Percentiles rank a stretch among this genome's conserved stretches.
phyloP scores from a whole-genome alignment of 2,888 invertebrate species.

The Escarpia spicata region DNA sequence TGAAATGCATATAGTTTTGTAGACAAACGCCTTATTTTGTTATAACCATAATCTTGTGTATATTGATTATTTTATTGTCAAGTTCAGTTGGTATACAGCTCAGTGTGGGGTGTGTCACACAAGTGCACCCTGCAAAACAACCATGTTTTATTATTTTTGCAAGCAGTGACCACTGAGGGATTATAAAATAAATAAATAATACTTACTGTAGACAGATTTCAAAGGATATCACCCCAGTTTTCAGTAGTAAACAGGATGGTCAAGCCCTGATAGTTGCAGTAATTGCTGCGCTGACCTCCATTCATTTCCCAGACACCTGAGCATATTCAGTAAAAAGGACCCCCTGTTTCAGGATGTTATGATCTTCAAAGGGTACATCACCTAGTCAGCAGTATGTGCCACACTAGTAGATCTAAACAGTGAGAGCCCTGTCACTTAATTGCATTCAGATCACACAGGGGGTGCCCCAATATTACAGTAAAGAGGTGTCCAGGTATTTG shows the following conservation, averaged over 20 bases:
- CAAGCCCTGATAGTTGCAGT: background rate
- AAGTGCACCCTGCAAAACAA: background rate
- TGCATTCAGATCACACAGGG: background rate
- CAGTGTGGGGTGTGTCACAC: background rate
- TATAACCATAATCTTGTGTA: background rate
- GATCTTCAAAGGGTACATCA: background rate
- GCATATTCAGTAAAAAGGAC: background rate
- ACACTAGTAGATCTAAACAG: background rate
- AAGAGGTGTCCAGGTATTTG: too few species aligned
- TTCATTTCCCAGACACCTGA: background rate
- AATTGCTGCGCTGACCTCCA: background rate
- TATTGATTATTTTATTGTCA: background rate
- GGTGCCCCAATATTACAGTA: background rate
- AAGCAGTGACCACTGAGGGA: background rate
- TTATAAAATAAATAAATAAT: background rate
- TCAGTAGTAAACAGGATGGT: background rate
- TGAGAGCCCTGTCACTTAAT: background rate
- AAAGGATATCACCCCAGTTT: background rate
- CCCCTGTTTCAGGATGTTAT: background rate
- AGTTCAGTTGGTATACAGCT: background rate
- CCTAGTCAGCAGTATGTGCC: background rate
- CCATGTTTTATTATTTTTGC: background rate
- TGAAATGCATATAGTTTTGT: too few species aligned
- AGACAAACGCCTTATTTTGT: background rate
- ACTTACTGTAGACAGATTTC: background rate